Percentiles rank a stretch among this genome's conserved stretches.
These are phyloP conservation scores for Dicentrarchus labrax DNA, from an alignment of 2,113 vertebrate genomes.

Conservation along the genomic window DNA sequence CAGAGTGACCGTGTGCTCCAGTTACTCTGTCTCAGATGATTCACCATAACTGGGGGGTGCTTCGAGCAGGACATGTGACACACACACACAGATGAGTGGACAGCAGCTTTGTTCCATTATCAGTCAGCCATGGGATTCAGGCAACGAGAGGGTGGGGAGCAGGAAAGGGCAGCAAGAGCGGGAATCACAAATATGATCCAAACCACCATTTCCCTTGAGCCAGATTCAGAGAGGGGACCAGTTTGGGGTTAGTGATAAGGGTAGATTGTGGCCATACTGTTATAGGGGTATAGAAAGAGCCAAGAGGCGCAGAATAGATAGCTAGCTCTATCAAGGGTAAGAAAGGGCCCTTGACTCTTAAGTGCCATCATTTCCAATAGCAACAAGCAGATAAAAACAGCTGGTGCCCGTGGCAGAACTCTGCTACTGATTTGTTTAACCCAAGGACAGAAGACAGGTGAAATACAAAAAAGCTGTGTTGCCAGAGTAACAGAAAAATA, in stretches of 20 bases:
- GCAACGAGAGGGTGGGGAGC: slow-evolving; percentile 37
- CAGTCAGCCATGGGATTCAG: slow-evolving; percentile 69
- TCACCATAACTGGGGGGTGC: slow-evolving; percentile 72
- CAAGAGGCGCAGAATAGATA: slow-evolving; percentile 68
- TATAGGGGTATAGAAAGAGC: slow-evolving; percentile 61
- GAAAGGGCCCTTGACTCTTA: slow-evolving; percentile 65
- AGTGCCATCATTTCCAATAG: slow-evolving; percentile 72
- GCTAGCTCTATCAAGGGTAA: slow-evolving; percentile 65
- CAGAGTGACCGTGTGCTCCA: slow-evolving; percentile 81
- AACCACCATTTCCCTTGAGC: slow-evolving; percentile 54
- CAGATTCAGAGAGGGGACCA: slow-evolving; percentile 43
- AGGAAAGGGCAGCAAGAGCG: slow-evolving; percentile 41
- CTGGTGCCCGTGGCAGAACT: slow-evolving; percentile 65
- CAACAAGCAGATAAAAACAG: slow-evolving; percentile 74
- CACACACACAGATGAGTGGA: slow-evolving; percentile 72
- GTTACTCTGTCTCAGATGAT: slow-evolving; percentile 81
- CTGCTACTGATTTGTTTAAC: slow-evolving; percentile 70
- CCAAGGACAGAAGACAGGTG: slow-evolving; percentile 63
- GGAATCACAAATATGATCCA: slow-evolving; percentile 68
- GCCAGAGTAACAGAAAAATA: slow-evolving; percentile 39
- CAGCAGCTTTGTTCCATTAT: slow-evolving; percentile 77
- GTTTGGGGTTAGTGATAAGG: slow-evolving; percentile 64
- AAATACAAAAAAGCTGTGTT: slow-evolving; percentile 49
- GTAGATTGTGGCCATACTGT: slow-evolving; percentile 66
- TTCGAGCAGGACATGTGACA: slow-evolving; percentile 73